phyloP scores from a whole-genome alignment of 1,140 invertebrate species.

The Thaumatotibia leucotreta region DNA sequence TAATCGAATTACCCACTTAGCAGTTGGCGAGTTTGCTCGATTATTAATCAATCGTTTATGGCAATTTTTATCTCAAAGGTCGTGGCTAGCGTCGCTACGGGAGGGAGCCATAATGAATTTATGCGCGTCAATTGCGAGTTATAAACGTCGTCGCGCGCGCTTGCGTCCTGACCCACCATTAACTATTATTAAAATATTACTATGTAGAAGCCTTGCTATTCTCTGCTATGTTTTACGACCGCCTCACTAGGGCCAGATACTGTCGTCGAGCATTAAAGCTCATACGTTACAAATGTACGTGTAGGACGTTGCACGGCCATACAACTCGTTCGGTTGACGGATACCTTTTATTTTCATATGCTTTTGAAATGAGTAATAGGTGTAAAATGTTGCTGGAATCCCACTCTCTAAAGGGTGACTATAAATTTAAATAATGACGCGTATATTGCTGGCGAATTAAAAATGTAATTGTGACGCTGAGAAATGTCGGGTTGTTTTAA shows the following conservation, averaged over 20 bases:
- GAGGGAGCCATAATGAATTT: conserved; percentile 51
- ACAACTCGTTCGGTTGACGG: conserved; percentile 49
- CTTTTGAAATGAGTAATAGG: conserved; percentile 48
- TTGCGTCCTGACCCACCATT: conserved; percentile 60
- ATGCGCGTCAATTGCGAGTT: conserved; percentile 60
- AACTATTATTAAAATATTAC: conserved; percentile 73
- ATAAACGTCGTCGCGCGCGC: conserved; percentile 60
- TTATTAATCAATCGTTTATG: conserved; percentile 32
- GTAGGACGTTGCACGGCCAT: conserved; percentile 37
- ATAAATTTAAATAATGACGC: conserved; percentile 50
- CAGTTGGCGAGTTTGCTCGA: conserved; percentile 11
- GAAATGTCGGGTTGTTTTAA: conserved; percentile 9
- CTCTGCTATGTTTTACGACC: conserved; percentile 66
- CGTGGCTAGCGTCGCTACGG: conserved; percentile 33
- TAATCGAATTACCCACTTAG: conserved; percentile 13
- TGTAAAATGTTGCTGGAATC: conserved; percentile 48
- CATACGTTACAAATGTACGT: conserved; percentile 55
- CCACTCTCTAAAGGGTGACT: conserved; percentile 31
- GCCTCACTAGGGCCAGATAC: conserved; percentile 48
- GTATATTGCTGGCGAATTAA: conserved; percentile 26
- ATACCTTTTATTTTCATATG: conserved; percentile 54
- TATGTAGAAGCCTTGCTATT: conserved; percentile 59
- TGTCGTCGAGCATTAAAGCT: conserved; percentile 66
- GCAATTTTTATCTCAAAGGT: conserved; percentile 35
- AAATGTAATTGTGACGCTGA: conserved; percentile 29